Base-by-base conservation (phyloP, 92 coral and sea anemone genomes). In the Montipora capitata region DNA sequence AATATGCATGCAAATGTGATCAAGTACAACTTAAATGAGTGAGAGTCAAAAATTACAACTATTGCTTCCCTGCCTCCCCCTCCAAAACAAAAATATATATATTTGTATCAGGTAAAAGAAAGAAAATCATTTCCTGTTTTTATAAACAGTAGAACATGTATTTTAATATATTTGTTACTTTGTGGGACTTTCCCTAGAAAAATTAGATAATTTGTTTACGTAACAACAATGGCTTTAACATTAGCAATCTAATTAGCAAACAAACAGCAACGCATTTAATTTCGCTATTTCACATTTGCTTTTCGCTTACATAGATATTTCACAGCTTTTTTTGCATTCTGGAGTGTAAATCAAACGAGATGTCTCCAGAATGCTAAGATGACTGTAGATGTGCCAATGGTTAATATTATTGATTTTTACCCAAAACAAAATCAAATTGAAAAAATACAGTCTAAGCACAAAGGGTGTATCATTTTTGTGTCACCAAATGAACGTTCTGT, bases 181-280 rank as follows among this genome's bases (percentile, higher is more conserved):
- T n/a, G 81, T 66, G 79, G 40, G 62, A 56, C n/a, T 56, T 42
- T 77, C 43, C 57, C 40, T 41, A 18, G 7, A 56, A 56, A 56
- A 10, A 10, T 56, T 56, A 56, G 13, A 56, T 56, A 56, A 56
- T 56, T 56, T 56, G 17, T 56, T 56, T 4, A 74, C 54, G 12
- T 14, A 56, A 56, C 62, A 56, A n/a, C n/a, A 56, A 56, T 56
- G 62, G 2, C 62, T 56, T 56, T 13, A 45, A n/a, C n/a, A n/a
- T n/a, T n/a, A n/a, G n/a, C n/a, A n/a, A n/a, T n/a, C n/a, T n/a
- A n/a, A n/a, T n/a, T n/a, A n/a, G n/a, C n/a, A n/a, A n/a, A n/a
- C n/a, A n/a, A n/a, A n/a, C n/a, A n/a, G n/a, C n/a, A n/a, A n/a
- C n/a, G n/a, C n/a, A n/a, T n/a, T n/a, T n/a, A n/a, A n/a, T n/a